These are phyloP conservation scores for Augochlora pura DNA, from an alignment of 1,140 invertebrate species.

Conservation along the genomic window DNA sequence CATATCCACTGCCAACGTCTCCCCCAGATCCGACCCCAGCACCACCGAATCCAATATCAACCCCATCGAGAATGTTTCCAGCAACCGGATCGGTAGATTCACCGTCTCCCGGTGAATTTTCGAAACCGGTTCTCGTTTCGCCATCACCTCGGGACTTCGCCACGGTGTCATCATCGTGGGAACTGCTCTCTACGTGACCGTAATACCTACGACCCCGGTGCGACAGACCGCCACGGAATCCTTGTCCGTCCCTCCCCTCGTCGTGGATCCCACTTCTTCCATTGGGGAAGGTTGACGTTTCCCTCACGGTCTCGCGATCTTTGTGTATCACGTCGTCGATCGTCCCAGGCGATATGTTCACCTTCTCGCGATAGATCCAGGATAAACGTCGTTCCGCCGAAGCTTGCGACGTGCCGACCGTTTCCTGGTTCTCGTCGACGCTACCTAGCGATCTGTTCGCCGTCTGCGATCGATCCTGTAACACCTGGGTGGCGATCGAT, in stretches of 20 bases:
- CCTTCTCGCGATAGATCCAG: not conserved
- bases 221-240: not conserved
- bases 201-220: not conserved
- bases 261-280: not conserved
- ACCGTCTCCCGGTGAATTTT: not conserved
- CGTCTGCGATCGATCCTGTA: no score
- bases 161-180: not conserved
- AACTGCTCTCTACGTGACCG: constrained; percentile 4
- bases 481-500: no score
- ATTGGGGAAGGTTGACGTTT: not conserved
- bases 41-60: not conserved
- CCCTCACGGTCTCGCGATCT: not conserved
- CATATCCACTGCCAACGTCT: no score
- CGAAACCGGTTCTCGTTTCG: no score
- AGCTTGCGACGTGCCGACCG: not conserved
- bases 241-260: no score
- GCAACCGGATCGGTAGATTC: no score
- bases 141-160: not conserved
- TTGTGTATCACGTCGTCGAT: not conserved
- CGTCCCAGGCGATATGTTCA: not conserved
- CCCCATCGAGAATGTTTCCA: no score
- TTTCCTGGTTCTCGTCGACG: not conserved
- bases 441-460: no score
- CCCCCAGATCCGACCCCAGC: not conserved
- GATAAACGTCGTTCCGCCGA: not conserved